Evolutionary conservation across 1,140 invertebrate species (phyloP).

Genomic region (Drosophila fuyamai): DNA sequence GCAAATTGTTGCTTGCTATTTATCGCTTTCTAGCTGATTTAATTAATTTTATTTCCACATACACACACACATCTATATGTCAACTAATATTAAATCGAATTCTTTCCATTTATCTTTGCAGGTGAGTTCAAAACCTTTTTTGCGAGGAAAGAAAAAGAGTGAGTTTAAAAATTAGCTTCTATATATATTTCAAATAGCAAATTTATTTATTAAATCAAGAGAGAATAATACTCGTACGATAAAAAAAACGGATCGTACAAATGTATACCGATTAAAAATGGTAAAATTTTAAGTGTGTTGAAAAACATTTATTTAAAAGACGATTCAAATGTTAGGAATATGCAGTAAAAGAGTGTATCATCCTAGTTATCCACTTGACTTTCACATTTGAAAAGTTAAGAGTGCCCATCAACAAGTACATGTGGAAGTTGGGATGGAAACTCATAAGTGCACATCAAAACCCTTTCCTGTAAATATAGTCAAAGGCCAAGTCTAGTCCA

Average conservation of each 20-base stretch:
- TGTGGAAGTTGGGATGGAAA: conserved; percentile 31
- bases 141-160: not conserved
- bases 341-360: too few relatives aligned
- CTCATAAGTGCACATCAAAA: conserved; percentile 42
- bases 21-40: conserved; percentile 47
- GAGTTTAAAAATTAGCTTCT: not conserved
- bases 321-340: too few relatives aligned
- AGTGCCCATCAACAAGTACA: conserved; percentile 37
- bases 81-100: conserved; percentile 28
- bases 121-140: conserved; percentile 38
- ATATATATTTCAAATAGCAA: not conserved
- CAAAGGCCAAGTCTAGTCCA: conserved; percentile 25
- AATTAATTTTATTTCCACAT: conserved; percentile 56
- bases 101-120: conserved; percentile 29
- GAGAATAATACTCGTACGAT: too few relatives aligned
- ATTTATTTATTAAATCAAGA: too few relatives aligned
- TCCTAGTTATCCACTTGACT: conserved; percentile 33
- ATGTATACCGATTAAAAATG: too few relatives aligned
- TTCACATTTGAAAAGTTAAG: conserved; percentile 27
- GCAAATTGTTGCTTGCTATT: conserved; percentile 49
- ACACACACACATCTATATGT: conserved; percentile 6
- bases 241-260: too few relatives aligned
- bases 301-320: too few relatives aligned
- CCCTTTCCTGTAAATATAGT: conserved; percentile 5
- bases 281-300: too few relatives aligned